phyloP scores from a whole-genome alignment of 2,113 vertebrate species.

The Plestiodon gilberti region DNA sequence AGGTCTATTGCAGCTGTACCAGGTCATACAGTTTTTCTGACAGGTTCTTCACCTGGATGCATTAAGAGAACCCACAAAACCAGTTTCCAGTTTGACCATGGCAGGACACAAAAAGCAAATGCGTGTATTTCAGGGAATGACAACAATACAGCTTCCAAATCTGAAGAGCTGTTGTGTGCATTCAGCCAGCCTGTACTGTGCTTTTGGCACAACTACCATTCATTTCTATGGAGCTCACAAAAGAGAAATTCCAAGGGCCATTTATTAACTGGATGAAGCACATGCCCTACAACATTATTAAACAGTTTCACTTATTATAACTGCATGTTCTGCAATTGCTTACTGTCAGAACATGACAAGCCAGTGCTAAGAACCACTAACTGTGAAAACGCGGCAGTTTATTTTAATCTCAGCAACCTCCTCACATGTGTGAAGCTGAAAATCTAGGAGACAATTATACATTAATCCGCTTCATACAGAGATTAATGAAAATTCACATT shows the following conservation, averaged over 20 bases:
- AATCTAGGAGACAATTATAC: constrained; percentile 8
- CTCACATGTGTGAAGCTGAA: background rate
- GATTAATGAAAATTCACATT: constrained; percentile 3
- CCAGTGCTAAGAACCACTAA: background rate
- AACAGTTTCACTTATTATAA: constrained; percentile 24
- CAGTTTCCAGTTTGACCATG: background rate
- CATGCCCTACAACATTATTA: constrained; percentile 6
- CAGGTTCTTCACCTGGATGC: background rate
- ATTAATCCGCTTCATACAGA: background rate
- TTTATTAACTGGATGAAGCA: constrained; percentile 22
- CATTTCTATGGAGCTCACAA: background rate
- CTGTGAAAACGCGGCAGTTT: constrained; percentile 31
- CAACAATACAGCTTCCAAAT: background rate
- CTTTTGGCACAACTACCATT: background rate
- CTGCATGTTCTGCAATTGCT: background rate
- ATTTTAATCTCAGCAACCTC: constrained; percentile 16
- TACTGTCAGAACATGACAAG: background rate
- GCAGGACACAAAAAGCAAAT: background rate
- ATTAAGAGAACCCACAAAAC: background rate
- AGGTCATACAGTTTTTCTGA: background rate
- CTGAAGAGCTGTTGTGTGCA: background rate
- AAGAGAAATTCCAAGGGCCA: background rate
- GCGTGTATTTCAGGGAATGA: background rate
- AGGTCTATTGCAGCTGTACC: background rate
- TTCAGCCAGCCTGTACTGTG: background rate